Evolutionary conservation across 2,888 invertebrate species (phyloP).

Genomic region (Mythimna ferrago): DNA sequence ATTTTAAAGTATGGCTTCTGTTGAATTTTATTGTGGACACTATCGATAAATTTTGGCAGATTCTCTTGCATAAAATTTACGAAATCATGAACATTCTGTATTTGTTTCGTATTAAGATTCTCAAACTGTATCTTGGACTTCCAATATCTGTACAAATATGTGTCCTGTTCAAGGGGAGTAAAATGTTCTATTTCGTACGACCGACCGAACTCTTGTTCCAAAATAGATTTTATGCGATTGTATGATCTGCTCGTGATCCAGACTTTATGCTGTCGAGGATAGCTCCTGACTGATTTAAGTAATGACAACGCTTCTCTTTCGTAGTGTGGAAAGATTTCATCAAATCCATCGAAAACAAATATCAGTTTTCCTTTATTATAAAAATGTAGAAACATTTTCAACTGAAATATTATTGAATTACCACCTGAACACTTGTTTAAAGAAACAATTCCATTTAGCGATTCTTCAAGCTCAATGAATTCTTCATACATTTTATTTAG

Average conservation of each 20-base stretch:
- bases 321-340: conserved; percentile 15
- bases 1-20: neutral
- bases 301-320: neutral
- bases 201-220: conserved; percentile 37
- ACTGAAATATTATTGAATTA: conserved; percentile 2
- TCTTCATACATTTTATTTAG: neutral
- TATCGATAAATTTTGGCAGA: neutral
- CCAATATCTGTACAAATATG: conserved; percentile 43
- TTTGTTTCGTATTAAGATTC: conserved; percentile 15
- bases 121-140: conserved; percentile 38
- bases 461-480: conserved; percentile 6
- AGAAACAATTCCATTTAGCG: neutral
- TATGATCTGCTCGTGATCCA: conserved; percentile 49
- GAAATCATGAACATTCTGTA: neutral
- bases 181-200: conserved; percentile 47
- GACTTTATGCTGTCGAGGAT: conserved; percentile 26
- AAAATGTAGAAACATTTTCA: conserved; percentile 53
- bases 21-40: neutral
- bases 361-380: conserved; percentile 18
- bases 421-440: conserved; percentile 5
- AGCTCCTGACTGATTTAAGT: neutral
- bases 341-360: conserved; percentile 30
- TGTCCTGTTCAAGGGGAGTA: conserved; percentile 22
- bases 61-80: neutral
- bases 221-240: neutral